These are phyloP conservation scores for Thera britannica DNA, from an alignment of 2,888 invertebrate genomes.

Conservation along the genomic window DNA sequence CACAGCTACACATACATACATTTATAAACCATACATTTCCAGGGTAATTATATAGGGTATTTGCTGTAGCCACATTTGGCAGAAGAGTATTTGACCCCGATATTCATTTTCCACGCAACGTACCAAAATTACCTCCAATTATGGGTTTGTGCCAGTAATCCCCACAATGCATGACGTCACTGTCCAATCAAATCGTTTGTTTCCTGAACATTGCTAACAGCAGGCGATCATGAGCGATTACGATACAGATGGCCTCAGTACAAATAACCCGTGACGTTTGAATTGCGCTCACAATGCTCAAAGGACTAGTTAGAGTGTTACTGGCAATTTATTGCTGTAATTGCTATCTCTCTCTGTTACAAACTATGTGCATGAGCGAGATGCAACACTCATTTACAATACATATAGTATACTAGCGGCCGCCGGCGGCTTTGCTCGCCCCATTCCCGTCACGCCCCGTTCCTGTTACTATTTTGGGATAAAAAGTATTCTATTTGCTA, in stretches of 20 bases:
- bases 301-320: neutral
- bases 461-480: too few species aligned
- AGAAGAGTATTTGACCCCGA: too few species aligned
- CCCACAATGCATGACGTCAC: slow-evolving; percentile 39
- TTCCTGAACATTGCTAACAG: slow-evolving; percentile 44
- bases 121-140: too few species aligned
- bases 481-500: too few species aligned
- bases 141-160: neutral
- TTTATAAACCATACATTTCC: too few species aligned
- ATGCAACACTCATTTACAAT: neutral
- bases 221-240: slow-evolving; percentile 40
- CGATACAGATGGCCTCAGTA: slow-evolving; percentile 50
- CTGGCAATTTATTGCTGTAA: neutral
- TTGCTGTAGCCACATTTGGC: too few species aligned
- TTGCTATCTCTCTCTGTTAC: neutral
- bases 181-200: slow-evolving; percentile 41
- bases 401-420: too few species aligned
- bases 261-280: slow-evolving; percentile 45
- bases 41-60: too few species aligned
- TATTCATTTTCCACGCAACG: too few species aligned
- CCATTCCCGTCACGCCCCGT: too few species aligned
- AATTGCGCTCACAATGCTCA: neutral
- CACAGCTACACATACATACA: too few species aligned
- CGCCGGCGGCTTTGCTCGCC: too few species aligned
- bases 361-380: neutral